Conservation (phyloP, 2,113 vertebrate genomes). For the Hymenochirus boettgeri region DNA sequence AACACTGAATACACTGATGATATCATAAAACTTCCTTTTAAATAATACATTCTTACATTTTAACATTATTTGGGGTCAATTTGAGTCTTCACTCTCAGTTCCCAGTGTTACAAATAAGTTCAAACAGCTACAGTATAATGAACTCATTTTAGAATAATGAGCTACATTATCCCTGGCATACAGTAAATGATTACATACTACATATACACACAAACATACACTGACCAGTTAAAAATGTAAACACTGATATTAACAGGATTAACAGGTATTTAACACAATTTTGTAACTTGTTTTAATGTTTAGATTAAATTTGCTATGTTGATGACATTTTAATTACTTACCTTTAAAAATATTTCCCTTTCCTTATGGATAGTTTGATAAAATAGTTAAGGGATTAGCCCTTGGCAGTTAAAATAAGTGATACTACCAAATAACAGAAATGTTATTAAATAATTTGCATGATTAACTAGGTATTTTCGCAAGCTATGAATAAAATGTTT, state of each 20-base stretch:
- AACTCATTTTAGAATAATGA: slow-evolving; percentile 27
- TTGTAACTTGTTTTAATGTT: not conserved
- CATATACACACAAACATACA: no score
- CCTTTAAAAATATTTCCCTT: slow-evolving; percentile 4
- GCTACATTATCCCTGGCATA: slow-evolving; percentile 19
- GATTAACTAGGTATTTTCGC: slow-evolving; percentile 28
- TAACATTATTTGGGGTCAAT: not conserved
- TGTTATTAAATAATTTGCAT: slow-evolving; percentile 33
- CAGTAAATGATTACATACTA: slow-evolving; percentile 9
- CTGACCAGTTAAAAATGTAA: no score
- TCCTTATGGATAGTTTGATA: not conserved
- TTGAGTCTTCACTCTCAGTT: not conserved
- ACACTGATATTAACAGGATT: not conserved
- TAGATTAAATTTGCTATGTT: slow-evolving; percentile 1
- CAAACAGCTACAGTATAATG: not conserved
- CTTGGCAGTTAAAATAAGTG: slow-evolving; percentile 1
- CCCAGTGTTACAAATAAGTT: not conserved
- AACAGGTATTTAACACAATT: not conserved
- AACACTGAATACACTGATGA: not conserved
- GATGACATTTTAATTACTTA: not conserved
- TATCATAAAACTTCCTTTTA: not conserved
- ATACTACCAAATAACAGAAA: slow-evolving; percentile 19
- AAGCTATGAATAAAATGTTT: slow-evolving; percentile 31
- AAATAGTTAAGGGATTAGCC: not conserved
- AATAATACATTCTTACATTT: not conserved